Evolutionary conservation across 2,797 vertebrate species (phyloP).

Genomic region (Amazona finschi): DNA sequence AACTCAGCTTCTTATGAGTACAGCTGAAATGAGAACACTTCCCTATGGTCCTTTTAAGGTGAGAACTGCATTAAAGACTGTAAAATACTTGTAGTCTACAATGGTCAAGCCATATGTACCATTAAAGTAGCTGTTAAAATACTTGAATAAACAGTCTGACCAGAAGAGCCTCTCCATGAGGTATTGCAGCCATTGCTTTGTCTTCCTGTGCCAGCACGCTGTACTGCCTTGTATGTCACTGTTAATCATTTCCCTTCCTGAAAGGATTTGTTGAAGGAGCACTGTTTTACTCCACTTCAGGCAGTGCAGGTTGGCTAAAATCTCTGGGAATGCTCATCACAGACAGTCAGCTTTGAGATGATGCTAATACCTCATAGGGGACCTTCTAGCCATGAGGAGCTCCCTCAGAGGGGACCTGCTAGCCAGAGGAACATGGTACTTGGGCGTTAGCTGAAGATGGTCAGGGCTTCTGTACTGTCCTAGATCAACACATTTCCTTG

Average conservation of each 20-base stretch:
- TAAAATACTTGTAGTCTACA: neutral
- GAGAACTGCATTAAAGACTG: neutral
- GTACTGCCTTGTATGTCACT: neutral
- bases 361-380: neutral
- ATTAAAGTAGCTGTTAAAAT: neutral
- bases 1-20: neutral
- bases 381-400: neutral
- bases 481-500: neutral
- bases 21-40: neutral
- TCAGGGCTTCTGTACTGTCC: neutral
- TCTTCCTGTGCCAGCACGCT: neutral
- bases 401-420: rapidly evolving
- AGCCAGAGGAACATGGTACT: neutral
- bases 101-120: neutral
- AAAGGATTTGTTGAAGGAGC: neutral
- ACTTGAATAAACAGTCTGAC: neutral
- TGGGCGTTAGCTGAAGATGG: neutral
- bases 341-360: neutral
- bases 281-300: neutral
- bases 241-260: neutral
- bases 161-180: neutral
- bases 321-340: neutral
- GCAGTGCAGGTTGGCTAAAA: neutral
- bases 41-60: neutral
- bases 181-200: neutral